A percentile compares a stretch with the other conserved stretches of the same genome.
phyloP scores from a whole-genome alignment of 2,797 vertebrate species.

The Hydrophis major region DNA sequence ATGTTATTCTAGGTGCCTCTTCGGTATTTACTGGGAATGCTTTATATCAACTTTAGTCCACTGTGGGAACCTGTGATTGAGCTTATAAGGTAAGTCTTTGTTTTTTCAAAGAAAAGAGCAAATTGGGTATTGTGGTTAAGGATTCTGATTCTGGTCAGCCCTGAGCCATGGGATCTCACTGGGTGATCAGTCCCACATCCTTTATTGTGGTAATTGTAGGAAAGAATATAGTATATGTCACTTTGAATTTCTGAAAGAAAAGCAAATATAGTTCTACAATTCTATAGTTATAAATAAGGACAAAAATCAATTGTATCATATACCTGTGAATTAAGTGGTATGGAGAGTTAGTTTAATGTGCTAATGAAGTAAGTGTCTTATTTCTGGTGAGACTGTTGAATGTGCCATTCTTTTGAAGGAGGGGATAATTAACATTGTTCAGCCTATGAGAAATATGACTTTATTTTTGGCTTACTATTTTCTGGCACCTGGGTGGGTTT shows the following conservation, averaged over 20 bases:
- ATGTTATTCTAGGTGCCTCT: conserved; percentile 83
- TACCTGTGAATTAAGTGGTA: not conserved
- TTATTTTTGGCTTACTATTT: not conserved
- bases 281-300: not conserved
- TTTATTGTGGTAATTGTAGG: not conserved
- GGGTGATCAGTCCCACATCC: not conserved
- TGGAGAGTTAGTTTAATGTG: not conserved
- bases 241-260: not conserved
- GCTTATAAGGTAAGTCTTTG: conserved; percentile 83
- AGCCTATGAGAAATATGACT: not conserved
- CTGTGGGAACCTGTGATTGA: conserved; percentile 94
- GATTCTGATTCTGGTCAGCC: not conserved
- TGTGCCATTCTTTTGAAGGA: not conserved
- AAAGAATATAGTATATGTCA: not conserved
- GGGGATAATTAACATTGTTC: not conserved
- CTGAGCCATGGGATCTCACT: not conserved
- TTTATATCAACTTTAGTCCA: conserved; percentile 92
- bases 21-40: conserved; percentile 91
- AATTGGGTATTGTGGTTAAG: not conserved
- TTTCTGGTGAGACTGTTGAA: not conserved
- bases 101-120: not conserved
- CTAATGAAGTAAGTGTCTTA: not conserved
- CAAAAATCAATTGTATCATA: not conserved
- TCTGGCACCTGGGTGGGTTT: not conserved
- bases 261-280: not conserved